Conservation (phyloP, 2,113 vertebrate species). For the Clarias gariepinus region DNA sequence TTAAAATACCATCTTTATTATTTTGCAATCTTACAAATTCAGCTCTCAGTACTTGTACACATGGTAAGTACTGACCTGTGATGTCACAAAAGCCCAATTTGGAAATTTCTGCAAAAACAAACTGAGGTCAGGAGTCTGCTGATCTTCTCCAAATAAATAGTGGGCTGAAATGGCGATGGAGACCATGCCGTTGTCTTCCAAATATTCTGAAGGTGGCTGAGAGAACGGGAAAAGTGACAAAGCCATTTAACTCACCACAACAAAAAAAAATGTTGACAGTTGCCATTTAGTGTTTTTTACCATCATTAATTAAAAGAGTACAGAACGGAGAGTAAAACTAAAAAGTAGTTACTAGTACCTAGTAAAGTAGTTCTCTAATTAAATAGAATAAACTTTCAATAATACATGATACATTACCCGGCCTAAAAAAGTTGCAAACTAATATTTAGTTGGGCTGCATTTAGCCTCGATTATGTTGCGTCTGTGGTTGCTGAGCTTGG, state of each 20-base stretch:
- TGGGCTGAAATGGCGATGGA: conserved; percentile 87
- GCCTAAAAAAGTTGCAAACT: too few relatives aligned
- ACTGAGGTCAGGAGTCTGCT: conserved; percentile 76
- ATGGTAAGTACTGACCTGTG: conserved; percentile 91
- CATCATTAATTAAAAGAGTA: not conserved
- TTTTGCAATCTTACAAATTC: too few relatives aligned
- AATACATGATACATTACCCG: too few relatives aligned
- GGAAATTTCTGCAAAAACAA: conserved; percentile 80
- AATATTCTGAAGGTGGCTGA: conserved; percentile 71
- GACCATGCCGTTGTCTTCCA: conserved; percentile 78
- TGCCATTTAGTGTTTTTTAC: not conserved
- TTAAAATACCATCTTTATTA: too few relatives aligned
- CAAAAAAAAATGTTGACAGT: not conserved
- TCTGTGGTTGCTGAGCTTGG: too few relatives aligned
- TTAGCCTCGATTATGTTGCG: too few relatives aligned
- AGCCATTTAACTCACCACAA: not conserved
- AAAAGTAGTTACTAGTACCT: not conserved
- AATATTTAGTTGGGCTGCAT: too few relatives aligned
- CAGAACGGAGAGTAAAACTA: not conserved
- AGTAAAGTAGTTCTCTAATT: not conserved
- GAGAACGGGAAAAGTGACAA: not conserved
- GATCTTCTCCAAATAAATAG: conserved; percentile 86
- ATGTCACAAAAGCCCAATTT: conserved; percentile 85
- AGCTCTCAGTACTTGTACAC: conserved; percentile 78
- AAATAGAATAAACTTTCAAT: not conserved